Conservation (phyloP, 2,797 vertebrate genomes). For the Vipera latastei region DNA sequence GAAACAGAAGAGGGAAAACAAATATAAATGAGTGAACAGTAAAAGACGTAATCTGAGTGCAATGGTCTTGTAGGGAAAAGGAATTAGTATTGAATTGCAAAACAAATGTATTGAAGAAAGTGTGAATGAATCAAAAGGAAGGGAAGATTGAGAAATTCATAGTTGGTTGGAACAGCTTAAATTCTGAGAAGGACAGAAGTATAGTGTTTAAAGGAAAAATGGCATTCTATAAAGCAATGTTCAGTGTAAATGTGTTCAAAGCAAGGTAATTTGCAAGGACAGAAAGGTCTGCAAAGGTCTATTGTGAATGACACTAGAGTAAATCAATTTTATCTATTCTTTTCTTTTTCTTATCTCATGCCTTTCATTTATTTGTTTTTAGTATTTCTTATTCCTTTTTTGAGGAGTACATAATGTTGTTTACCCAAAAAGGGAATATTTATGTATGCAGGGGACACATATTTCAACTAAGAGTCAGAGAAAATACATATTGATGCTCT, state of each 20-base stretch:
- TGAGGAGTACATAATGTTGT: not conserved
- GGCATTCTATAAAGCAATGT: not conserved
- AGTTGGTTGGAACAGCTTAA: not conserved
- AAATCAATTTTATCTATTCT: not conserved
- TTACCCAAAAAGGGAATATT: not conserved
- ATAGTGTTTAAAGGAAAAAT: not conserved
- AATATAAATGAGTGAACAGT: not conserved
- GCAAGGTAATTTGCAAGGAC: not conserved
- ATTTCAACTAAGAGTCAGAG: slow-evolving; percentile 7
- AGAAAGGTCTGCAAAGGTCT: not conserved
- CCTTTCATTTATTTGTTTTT: slow-evolving; percentile 20
- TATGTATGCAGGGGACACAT: not conserved
- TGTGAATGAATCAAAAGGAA: not conserved
- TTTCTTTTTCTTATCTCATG: slow-evolving; percentile 12
- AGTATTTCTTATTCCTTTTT: not conserved
- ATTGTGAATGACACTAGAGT: not conserved
- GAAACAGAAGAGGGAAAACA: no score
- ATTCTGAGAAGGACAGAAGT: not conserved
- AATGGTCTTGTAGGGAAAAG: not conserved
- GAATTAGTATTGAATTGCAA: not conserved
- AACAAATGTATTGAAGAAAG: not conserved
- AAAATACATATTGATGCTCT: slow-evolving; percentile 39
- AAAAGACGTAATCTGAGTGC: not conserved
- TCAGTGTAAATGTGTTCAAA: not conserved
- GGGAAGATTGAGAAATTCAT: not conserved